These are phyloP conservation scores for Neria commutata DNA, from an alignment of 2,888 invertebrate species.

Conservation along the genomic window DNA sequence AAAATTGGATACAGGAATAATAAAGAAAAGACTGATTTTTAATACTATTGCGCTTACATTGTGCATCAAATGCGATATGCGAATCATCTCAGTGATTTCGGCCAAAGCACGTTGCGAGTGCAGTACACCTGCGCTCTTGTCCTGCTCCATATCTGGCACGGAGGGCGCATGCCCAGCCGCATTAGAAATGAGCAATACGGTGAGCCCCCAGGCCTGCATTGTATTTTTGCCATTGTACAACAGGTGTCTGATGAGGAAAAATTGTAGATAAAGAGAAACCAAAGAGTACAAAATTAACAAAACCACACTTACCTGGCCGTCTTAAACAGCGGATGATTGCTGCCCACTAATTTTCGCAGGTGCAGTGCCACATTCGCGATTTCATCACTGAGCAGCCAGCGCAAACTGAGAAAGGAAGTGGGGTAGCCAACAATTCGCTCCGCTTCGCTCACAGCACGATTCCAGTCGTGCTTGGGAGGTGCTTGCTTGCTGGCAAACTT, in stretches of 20 bases:
- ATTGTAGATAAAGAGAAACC: background rate
- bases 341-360: conserved; percentile 88
- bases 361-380: conserved; percentile 93
- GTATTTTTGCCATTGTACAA: conserved; percentile 92
- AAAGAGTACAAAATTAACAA: background rate
- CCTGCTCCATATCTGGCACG: conserved; percentile 83
- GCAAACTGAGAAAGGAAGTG: conserved; percentile 87
- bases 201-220: conserved; percentile 93
- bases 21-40: background rate
- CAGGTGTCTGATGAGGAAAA: conserved; percentile 69
- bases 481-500: conserved; percentile 46
- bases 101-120: conserved; percentile 87
- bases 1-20: no score
- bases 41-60: conserved; percentile 67
- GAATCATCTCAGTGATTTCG: conserved; percentile 96
- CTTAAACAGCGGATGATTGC: conserved; percentile 91
- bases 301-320: conserved; percentile 84
- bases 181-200: conserved; percentile 89
- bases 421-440: conserved; percentile 97
- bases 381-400: conserved; percentile 95
- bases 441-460: conserved; percentile 89
- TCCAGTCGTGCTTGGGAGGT: conserved; percentile 80
- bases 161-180: conserved; percentile 84
- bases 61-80: conserved; percentile 90
- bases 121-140: conserved; percentile 83